Base-by-base conservation (phyloP, 2,888 invertebrate species). In the Eupithecia tripunctaria region DNA sequence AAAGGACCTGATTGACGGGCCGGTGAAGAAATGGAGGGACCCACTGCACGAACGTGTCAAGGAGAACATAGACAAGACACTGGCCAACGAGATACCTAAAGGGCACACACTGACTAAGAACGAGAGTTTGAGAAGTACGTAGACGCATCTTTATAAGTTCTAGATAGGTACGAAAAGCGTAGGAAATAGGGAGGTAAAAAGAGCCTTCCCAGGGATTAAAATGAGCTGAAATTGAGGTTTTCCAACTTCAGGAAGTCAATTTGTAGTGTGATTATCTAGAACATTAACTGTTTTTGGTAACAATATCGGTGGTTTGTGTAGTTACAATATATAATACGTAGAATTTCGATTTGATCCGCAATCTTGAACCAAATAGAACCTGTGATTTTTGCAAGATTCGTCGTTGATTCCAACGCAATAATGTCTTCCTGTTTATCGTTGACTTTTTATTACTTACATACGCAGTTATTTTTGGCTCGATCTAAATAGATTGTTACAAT, bases 81-180 rank as follows among this genome's bases (percentile, higher is more conserved):
- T 95, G 43, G 90, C 89, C 27, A 94, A 94, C 79, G 95, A 95
- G 76, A 84, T 89, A 27, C 95, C 95, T 1, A 95, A 94, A 80
- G 95, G 95, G 67, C 95, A 95, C 80, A 95, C 95, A 7, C 86
- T 95, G 63, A 95, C 93, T 25, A 95, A 95, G 80, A 95, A 95
- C 81, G 95, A 95, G 76, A 95, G 95, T 77, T 91, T 95, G 75
- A 89, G 95, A 88, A 95, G 95, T 95, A 84, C 92, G 94, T 92
- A 47, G 2, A 1, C 5, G 5, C 5, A 32, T 32, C 32, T 32
- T n/a, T 63, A 14, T 14, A 56, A 21, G 21, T 51, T 51, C 21
- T 21, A 1, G 8, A 51, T 51, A 29, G 29, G 29, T n/a, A 2
- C n/a, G n/a, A 47, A 41, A 51, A 21, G 47, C 41, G 1, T 18